Evolutionary conservation across 2,888 invertebrate genomes (phyloP), one percentile per base, ranked within the genome.

Genomic region (Tillus elongatus): DNA sequence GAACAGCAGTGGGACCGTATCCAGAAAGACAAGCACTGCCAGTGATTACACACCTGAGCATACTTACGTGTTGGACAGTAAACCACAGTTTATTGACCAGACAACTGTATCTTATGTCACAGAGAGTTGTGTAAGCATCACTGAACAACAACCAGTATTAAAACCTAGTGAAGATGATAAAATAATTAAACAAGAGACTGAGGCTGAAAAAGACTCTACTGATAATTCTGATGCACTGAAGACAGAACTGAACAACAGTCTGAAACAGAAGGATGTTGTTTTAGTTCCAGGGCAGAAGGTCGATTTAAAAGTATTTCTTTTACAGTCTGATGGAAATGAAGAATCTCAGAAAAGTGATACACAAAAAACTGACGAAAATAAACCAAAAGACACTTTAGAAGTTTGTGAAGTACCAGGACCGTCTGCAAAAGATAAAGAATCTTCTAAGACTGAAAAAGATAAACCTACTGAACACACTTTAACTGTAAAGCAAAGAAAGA

Each of bases 401-500:
- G 6, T 14, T n/a, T 13, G 13, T 33, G 13, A 9, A 32, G 32
- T 19, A 15, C 6, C 33, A 2, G 14, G 10, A 6, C 6, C n/a
- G 2, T 11, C 1, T 9, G n/a, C n/a, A n/a, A n/a, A n/a, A n/a
- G 28, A 14, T 15, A 27, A 15, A 14, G 37, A 29, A n/a, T 26
- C 11, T 8, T 4, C 15, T 13, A 37, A 42, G n/a, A 33, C 24
- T 10, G 10, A 38, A 24, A 32, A 38, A n/a, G 12, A 29, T n/a
- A 6, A 11, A 26, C 6, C 11, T 9, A n/a, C 14, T 30, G 14
- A 46, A 26, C 19, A 11, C 2, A 33, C 40, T 10, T 41, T 56
- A 19, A 70, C 70, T 40, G 63, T 66, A 11, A 64, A 70, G 4
- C 75, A 75, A 49, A 69, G 85, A 40, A 86, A 86, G 61, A 82